phyloP scores from a whole-genome alignment of 2,113 vertebrate species.

The Heliornis fulica region DNA sequence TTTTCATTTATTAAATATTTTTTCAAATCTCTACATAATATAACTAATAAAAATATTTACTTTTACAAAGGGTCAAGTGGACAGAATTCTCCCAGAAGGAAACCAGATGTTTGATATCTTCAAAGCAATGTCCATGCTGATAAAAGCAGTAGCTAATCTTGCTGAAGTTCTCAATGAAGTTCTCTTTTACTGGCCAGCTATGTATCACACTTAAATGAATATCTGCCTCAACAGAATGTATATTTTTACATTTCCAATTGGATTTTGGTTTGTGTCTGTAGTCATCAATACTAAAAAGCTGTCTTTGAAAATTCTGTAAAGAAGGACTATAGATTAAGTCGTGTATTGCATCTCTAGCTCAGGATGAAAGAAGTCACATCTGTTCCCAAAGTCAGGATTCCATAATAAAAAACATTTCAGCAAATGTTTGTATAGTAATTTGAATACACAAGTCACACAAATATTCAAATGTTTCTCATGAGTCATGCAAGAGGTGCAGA shows the following conservation, averaged over 20 bases:
- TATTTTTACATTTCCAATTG: background rate
- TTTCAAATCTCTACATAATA: conserved; percentile 7
- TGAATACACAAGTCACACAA: background rate
- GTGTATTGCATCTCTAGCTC: background rate
- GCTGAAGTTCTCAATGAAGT: background rate
- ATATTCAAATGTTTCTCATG: background rate
- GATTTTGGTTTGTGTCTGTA: background rate
- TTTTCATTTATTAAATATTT: background rate
- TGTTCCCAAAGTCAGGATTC: background rate
- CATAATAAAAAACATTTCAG: background rate
- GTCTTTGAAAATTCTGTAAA: background rate
- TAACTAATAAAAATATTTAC: conserved; percentile 53
- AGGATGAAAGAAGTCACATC: background rate
- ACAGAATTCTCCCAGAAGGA: conserved; percentile 60
- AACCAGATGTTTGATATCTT: conserved; percentile 65
- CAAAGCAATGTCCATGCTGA: conserved; percentile 9
- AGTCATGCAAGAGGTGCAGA: background rate
- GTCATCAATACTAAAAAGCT: background rate
- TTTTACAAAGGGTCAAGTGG: conserved; percentile 42
- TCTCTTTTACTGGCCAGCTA: conserved; percentile 28
- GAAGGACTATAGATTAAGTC: background rate
- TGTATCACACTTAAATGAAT: background rate
- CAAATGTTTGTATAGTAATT: background rate
- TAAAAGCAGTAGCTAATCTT: conserved; percentile 23
- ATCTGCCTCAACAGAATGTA: background rate